phyloP scores from a whole-genome alignment of 2,113 vertebrate species.

The Mastomys coucha region DNA sequence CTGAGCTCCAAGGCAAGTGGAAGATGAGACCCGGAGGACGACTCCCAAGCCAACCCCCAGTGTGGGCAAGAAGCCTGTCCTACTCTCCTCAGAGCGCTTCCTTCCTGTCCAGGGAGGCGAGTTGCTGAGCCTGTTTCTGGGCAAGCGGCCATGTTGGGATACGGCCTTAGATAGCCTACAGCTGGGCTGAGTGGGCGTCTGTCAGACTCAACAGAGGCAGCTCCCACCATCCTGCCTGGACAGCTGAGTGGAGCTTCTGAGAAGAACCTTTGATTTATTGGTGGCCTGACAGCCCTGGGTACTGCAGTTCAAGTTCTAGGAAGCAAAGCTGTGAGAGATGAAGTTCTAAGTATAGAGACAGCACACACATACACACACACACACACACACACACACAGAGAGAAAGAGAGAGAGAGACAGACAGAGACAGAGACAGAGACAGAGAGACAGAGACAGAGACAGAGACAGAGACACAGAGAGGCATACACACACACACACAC shows the following conservation, averaged over 20 bases:
- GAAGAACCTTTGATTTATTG: not conserved
- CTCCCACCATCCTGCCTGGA: slow-evolving; percentile 43
- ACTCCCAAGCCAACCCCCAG: not conserved
- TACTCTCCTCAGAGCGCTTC: slow-evolving; percentile 42
- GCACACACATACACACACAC: not conserved
- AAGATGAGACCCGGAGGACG: not conserved
- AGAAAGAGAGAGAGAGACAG: no score
- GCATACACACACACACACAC: not conserved
- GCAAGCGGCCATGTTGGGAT: slow-evolving; percentile 75
- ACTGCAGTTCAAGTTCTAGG: not conserved
- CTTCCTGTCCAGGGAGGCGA: slow-evolving; percentile 72
- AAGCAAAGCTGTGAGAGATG: not conserved
- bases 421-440: no score
- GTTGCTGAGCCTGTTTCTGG: slow-evolving; percentile 75
- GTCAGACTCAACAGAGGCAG: slow-evolving; percentile 55
- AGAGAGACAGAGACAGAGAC: no score
- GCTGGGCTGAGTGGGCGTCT: slow-evolving; percentile 77
- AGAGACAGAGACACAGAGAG: no score
- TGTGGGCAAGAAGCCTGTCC: slow-evolving; percentile 13
- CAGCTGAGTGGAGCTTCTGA: not conserved
- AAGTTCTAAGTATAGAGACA: not conserved
- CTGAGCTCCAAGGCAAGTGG: not conserved
- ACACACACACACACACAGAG: not conserved
- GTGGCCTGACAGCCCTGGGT: not conserved
- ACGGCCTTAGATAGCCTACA: slow-evolving; percentile 77